phyloP scores from a whole-genome alignment of 2,888 invertebrate genomes.

The Tiphia femorata region DNA sequence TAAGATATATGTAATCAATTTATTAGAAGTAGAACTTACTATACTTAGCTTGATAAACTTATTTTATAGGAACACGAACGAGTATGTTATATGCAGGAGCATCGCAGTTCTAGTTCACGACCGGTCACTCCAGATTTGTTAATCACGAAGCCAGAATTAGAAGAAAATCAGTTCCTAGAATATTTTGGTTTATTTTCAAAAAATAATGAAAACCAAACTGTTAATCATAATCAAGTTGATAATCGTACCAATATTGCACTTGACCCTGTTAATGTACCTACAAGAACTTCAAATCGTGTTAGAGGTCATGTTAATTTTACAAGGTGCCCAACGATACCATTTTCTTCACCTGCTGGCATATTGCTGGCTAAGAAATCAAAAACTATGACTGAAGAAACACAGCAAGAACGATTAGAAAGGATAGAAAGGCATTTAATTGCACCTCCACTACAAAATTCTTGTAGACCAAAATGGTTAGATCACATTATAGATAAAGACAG shows the following conservation, averaged over 20 bases:
- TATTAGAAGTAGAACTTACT: no score
- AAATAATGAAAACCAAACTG: constrained; percentile 18
- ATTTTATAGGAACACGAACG: constrained; percentile 63
- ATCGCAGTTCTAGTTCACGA: constrained; percentile 66
- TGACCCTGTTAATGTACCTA: constrained; percentile 11
- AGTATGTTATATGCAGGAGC: constrained; percentile 66
- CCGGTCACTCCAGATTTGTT: constrained; percentile 61
- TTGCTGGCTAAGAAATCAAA: constrained; percentile 70
- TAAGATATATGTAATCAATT: no score
- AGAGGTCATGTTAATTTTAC: constrained; percentile 68
- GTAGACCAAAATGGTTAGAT: constrained; percentile 62
- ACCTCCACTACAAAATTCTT: constrained; percentile 60
- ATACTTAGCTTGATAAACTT: no score
- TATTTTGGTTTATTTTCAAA: constrained; percentile 68
- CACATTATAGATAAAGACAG: constrained; percentile 49
- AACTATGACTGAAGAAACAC: constrained; percentile 67
- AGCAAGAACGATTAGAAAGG: constrained; percentile 71
- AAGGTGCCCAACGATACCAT: constrained; percentile 70
- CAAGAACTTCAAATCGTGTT: constrained; percentile 66
- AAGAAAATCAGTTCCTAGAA: constrained; percentile 68
- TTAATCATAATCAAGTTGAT: no score
- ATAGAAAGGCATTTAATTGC: constrained; percentile 71
- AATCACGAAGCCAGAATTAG: constrained; percentile 45
- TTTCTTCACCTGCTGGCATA: constrained; percentile 72
- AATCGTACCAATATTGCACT: constrained; percentile 16